A percentile compares a stretch with the other conserved stretches of the same genome.
phyloP scores from a whole-genome alignment of 64 coral and sea anemone genomes.

The Stylophora pistillata region DNA sequence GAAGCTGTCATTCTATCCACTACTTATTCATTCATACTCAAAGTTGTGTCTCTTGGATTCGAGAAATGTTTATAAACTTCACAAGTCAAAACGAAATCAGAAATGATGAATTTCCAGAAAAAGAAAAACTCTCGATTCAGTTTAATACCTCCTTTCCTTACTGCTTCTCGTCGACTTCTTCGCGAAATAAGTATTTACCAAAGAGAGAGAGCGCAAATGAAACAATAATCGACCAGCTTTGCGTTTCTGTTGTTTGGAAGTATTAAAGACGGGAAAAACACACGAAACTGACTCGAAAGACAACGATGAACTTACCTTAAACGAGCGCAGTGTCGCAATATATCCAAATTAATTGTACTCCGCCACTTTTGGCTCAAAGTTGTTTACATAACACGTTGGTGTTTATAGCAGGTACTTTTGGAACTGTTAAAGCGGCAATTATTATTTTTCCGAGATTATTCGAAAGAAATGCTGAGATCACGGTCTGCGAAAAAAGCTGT shows the following conservation, averaged over 20 bases:
- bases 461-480: not conserved
- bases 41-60: too few relatives aligned
- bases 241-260: not conserved
- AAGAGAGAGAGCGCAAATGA: too few relatives aligned
- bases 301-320: not conserved
- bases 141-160: too few relatives aligned
- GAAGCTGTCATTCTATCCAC: too few relatives aligned
- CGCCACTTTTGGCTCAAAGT: not conserved
- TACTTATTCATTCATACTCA: too few relatives aligned
- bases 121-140: too few relatives aligned
- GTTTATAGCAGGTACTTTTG: conserved; percentile 3
- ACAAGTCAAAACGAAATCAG: too few relatives aligned
- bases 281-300: not conserved
- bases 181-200: too few relatives aligned
- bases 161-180: too few relatives aligned
- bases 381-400: conserved; percentile 12
- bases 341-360: not conserved
- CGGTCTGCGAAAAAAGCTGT: not conserved
- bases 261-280: not conserved
- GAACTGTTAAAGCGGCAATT: not conserved
- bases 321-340: not conserved
- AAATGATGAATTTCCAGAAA: too few relatives aligned
- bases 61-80: too few relatives aligned
- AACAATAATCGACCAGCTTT: not conserved
- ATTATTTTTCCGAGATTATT: not conserved